phyloP scores from a whole-genome alignment of 2,113 vertebrate species.

The Rhegmatorhina hoffmannsi region DNA sequence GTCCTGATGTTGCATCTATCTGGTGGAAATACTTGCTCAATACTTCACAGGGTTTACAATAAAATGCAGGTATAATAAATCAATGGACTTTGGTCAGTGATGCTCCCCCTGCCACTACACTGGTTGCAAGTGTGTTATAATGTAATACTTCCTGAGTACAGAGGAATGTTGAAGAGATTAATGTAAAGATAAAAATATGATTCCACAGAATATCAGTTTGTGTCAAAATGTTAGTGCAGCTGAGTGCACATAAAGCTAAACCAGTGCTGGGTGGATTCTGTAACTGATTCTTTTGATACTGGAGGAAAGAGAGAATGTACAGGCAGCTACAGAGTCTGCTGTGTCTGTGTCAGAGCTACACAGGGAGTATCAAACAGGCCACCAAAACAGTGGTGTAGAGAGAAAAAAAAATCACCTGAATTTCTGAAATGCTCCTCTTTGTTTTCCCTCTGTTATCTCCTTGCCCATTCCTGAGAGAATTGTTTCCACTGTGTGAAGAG shows the following conservation, averaged over 20 bases:
- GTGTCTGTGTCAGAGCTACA: neutral
- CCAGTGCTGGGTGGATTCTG: neutral
- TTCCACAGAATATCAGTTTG: neutral
- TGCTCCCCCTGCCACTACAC: neutral
- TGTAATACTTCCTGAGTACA: neutral
- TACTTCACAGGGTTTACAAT: neutral
- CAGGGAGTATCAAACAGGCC: neutral
- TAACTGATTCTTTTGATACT: neutral
- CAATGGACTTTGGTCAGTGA: neutral
- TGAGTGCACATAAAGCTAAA: neutral
- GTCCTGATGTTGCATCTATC: neutral
- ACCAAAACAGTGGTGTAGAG: neutral
- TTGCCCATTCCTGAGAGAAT: neutral
- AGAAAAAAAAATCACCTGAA: neutral
- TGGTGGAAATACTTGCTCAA: neutral
- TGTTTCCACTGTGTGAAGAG: neutral
- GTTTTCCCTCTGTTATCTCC: neutral
- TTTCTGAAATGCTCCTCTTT: neutral
- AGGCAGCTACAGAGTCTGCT: neutral
- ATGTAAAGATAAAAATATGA: neutral
- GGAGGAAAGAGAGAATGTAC: neutral
- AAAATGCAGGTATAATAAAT: conserved; percentile 17
- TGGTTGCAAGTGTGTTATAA: neutral
- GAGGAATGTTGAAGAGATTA: neutral
- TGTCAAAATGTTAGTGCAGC: neutral